Base-by-base conservation (phyloP, 2,113 vertebrate genomes). In the Pelmatolapia mariae region DNA sequence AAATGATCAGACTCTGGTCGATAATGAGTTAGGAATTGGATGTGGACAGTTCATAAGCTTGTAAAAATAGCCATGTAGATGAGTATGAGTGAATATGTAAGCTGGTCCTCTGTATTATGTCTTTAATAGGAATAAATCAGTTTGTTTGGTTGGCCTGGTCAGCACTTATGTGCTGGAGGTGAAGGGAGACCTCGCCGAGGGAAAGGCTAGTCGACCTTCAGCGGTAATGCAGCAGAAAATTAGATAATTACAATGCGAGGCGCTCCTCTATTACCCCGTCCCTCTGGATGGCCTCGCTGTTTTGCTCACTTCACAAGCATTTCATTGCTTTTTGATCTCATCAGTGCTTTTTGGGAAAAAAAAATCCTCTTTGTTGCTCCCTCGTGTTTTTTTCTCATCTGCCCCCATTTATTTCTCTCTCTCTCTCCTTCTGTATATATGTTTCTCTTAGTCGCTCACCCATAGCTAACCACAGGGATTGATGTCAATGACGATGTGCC, bases 401-500 rank as follows among this genome's bases (percentile, higher is more conserved):
- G 5, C 9, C 15, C 40, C 16, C 16, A 15, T 19, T 24, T 15
- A 7, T 24, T 31, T 82, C 45, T 43, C 16, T n/a, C 52, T n/a
- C 19, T 36, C 24, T 33, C 29, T 83, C 22, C 7, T 24, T 4
- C 7, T 76, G 6, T 33, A 6, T 79, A 16, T 81, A 5, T 86
- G 87, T 87, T 45, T 90, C 54, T 63, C 31, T 90, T 83, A 56
- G 87, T 73, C 40, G 6, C 83, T 92, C 84, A 4, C 71, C 91
- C 78, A 7, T 80, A 79, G 31, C 53, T 82, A 89, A 91, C 84
- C 9, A 54, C 36, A 84, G 3, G 68, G 40, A 88, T 91, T 79
- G 90, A 92, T 86, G 93, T 90, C 92, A 94, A 90, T 92, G 94
- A 91, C 89, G 13, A 80, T 85, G 88, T 87, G 81, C 88, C 66